Percentiles rank a stretch among this genome's conserved stretches.
These are phyloP conservation scores for Gavia stellata DNA, from an alignment of 2,113 vertebrate genomes.

Conservation along the genomic window DNA sequence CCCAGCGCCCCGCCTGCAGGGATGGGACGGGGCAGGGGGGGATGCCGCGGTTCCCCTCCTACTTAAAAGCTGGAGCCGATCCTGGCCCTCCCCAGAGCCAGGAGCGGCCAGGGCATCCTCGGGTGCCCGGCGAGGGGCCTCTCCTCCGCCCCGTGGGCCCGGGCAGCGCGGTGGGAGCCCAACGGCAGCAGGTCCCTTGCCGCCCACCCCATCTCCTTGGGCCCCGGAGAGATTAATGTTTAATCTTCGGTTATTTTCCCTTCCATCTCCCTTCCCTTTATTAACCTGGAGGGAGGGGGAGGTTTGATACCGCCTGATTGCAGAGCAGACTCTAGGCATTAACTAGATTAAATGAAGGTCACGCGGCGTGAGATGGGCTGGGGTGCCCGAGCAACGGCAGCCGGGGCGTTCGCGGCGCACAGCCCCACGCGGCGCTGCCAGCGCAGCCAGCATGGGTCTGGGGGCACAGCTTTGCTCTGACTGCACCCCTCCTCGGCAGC, in stretches of 20 bases:
- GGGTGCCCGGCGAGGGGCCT: not conserved
- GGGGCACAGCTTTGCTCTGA: not conserved
- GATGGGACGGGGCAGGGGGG: rapidly evolving
- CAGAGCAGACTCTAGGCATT: not conserved
- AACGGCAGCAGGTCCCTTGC: not conserved
- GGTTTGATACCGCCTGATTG: not conserved
- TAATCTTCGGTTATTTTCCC: constrained; percentile 36
- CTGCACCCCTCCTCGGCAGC: not conserved
- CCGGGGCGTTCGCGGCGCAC: rapidly evolving
- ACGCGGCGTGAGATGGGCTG: not conserved
- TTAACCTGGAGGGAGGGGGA: not conserved
- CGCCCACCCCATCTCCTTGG: rapidly evolving
- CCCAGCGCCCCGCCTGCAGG: rapidly evolving
- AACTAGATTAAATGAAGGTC: constrained; percentile 48
- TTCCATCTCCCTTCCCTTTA: not conserved
- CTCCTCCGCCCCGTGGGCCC: rapidly evolving
- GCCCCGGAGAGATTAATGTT: constrained; percentile 22
- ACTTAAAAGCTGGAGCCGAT: too few relatives aligned
- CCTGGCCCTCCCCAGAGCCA: not conserved
- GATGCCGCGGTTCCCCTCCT: rapidly evolving
- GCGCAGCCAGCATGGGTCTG: rapidly evolving
- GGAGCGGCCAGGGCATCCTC: not conserved
- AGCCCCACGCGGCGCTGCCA: not conserved
- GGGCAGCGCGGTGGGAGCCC: not conserved
- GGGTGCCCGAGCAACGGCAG: rapidly evolving